Percentiles rank a stretch among this genome's conserved stretches.
Conservation (phyloP, 2,888 invertebrate genomes). For the Sabellastarte sp. region DNA sequence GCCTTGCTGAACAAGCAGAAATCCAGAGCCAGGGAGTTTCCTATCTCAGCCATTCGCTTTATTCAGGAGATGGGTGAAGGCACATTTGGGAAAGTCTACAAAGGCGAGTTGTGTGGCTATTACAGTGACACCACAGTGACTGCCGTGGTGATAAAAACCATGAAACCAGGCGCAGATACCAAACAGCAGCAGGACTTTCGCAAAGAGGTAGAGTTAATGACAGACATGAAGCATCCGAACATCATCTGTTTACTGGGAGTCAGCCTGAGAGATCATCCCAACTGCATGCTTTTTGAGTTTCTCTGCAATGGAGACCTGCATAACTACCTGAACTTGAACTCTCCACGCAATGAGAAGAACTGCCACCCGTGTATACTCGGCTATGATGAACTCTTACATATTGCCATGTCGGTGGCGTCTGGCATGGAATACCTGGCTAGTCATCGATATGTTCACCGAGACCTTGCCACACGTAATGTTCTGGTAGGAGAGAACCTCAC, state of each 20-base stretch:
- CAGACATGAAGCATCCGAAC: conserved; percentile 90
- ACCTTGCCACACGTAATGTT: conserved; percentile 93
- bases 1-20: not conserved
- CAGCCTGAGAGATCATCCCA: conserved; percentile 74
- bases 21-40: conserved; percentile 74
- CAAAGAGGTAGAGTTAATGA: conserved; percentile 90
- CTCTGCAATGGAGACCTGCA: conserved; percentile 94
- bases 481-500: conserved; percentile 90
- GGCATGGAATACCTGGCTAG: conserved; percentile 65
- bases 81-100: conserved; percentile 95
- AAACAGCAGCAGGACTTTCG: conserved; percentile 91
- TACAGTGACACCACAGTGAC: conserved; percentile 72
- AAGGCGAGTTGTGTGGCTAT: conserved; percentile 74
- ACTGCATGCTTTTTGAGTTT: conserved; percentile 94
- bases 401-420: conserved; percentile 67
- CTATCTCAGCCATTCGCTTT: conserved; percentile 70
- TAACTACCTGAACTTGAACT: conserved; percentile 88
- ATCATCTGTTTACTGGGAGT: conserved; percentile 94
- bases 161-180: conserved; percentile 87
- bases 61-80: conserved; percentile 62
- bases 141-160: conserved; percentile 91
- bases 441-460: conserved; percentile 95
- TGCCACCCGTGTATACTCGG: conserved; percentile 62
- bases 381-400: conserved; percentile 76
- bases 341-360: conserved; percentile 66